Conservation (phyloP, 2,797 vertebrate genomes). For the Ctenosaura bakeri region DNA sequence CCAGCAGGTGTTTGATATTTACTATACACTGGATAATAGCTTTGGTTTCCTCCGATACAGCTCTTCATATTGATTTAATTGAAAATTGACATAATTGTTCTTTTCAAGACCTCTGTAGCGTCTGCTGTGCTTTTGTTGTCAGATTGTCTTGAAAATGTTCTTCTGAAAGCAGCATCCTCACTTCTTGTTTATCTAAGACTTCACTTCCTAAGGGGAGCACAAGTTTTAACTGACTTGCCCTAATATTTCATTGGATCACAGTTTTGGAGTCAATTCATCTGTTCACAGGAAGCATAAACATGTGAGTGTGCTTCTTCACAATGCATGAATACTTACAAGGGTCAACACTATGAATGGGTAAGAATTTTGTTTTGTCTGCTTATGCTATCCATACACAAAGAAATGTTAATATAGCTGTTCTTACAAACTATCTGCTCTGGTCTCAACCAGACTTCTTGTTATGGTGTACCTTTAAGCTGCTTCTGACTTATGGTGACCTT, state of each 20-base stretch:
- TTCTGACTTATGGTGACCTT: too few species aligned
- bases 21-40: background rate
- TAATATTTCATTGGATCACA: background rate
- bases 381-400: background rate
- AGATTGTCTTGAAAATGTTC: background rate
- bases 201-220: background rate
- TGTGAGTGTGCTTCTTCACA: background rate
- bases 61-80: constrained; percentile 15
- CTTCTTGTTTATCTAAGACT: background rate
- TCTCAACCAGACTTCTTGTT: too few species aligned
- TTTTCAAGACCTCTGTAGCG: background rate
- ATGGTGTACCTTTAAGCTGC: too few species aligned
- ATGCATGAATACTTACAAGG: background rate
- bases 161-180: background rate
- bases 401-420: background rate
- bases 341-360: background rate
- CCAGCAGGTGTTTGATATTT: constrained; percentile 30
- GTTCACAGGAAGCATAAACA: background rate
- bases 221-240: background rate
- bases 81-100: constrained; percentile 18
- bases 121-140: constrained; percentile 1
- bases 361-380: background rate
- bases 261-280: background rate
- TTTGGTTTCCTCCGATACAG: constrained; percentile 1
- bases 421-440: too few species aligned